Base-by-base conservation (phyloP, 2,797 vertebrate genomes). In the Hephaestus fuliginosus region DNA sequence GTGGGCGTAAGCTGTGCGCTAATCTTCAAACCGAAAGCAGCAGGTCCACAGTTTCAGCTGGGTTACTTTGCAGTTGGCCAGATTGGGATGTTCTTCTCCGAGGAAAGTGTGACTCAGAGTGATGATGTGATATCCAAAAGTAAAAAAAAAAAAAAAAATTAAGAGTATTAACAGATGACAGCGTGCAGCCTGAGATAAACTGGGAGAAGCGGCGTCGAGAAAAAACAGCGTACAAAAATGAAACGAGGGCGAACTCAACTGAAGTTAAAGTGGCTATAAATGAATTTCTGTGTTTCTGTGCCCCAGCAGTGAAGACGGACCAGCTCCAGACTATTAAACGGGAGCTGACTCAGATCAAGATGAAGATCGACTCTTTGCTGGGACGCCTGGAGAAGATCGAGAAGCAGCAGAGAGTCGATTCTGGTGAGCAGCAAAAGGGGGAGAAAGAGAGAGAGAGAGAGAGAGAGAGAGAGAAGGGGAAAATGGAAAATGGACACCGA, bases 341-440 rank as follows among this genome's bases (percentile, higher is more conserved):
- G 90, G 98, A 99, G 95, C 96, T 99, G 95, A 98, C 97, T 74
- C 98, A 99, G 95, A 99, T 99, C 94, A 99, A 99, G 96, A 96
- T 97, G 90, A 99, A 99, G 96, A 98, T 99, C 83, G 98, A 99
- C 96, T 99, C 98, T 86, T 96, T 99, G 93, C 95, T 99, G 93
- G 97, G 97, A 76, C 97, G 98, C 70, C 96, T 99, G 96, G 98
- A 99, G 93, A 99, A 98, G 95, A 99, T 99, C 83, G 98, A 99
- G 95, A 99, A 98, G 89, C 98, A 99, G 94, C 98, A 99, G 95
- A 97, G 97, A 91, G 96, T 91, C 15, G 97, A 99, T 89, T 94
- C 95, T 74, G 98, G 98, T 99, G 93, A 95, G 97, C 3, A 55
- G 14, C 63, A 44, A 28, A 44, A 12, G 17, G 25, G 25, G 25